phyloP scores from a whole-genome alignment of 1,140 invertebrate species.

The Lepidostoma basale region DNA sequence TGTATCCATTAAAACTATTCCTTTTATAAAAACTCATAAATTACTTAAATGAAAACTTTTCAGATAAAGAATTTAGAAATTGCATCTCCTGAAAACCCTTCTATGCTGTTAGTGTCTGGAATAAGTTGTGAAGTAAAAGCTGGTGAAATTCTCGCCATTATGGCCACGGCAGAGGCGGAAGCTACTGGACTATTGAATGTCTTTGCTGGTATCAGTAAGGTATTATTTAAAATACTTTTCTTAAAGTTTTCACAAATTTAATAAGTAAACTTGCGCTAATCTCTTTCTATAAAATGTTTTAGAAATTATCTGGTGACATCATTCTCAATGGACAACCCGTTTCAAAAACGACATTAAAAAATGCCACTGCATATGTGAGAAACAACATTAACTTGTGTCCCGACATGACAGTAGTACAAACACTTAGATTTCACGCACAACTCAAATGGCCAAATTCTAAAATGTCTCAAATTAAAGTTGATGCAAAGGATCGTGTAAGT shows the following conservation, averaged over 20 bases:
- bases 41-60: no score
- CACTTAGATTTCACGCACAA: conserved; percentile 78
- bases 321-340: conserved; percentile 86
- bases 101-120: conserved; percentile 57
- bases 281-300: background rate
- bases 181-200: conserved; percentile 83
- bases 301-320: conserved; percentile 76
- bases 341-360: conserved; percentile 69
- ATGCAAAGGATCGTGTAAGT: conserved; percentile 66
- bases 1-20: background rate
- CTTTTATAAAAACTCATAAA: background rate
- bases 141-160: conserved; percentile 87
- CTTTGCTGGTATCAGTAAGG: conserved; percentile 72
- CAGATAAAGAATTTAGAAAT: conserved; percentile 64
- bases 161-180: conserved; percentile 83
- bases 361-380: conserved; percentile 69
- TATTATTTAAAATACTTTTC: conserved; percentile 45
- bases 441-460: conserved; percentile 67
- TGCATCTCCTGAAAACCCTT: conserved; percentile 60
- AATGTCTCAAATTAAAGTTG: conserved; percentile 62
- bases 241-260: background rate
- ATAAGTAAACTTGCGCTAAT: conserved; percentile 3
- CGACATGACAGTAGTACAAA: conserved; percentile 82
- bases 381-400: conserved; percentile 65
- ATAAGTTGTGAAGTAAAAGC: conserved; percentile 74